A percentile compares a stretch with the other conserved stretches of the same genome.
phyloP scores from a whole-genome alignment of 2,888 invertebrate genomes.

The Catonia carolina region DNA sequence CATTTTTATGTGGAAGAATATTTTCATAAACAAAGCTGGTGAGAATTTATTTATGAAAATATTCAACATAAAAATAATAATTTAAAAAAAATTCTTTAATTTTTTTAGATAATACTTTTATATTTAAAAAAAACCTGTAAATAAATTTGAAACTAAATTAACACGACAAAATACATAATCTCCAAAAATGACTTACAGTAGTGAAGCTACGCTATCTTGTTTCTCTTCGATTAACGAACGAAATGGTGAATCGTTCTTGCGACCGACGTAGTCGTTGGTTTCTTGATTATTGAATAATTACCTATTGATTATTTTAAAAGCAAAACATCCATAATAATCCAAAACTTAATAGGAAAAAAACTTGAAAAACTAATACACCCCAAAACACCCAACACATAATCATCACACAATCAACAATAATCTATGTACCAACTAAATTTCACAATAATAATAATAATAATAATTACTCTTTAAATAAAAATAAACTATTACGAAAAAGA shows the following conservation, averaged over 20 bases:
- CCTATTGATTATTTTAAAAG: not conserved
- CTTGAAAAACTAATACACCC: not conserved
- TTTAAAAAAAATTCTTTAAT: not conserved
- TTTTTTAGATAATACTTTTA: not conserved
- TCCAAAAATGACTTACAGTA: no score
- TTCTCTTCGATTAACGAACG: no score
- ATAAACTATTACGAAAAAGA: no score
- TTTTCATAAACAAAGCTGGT: not conserved
- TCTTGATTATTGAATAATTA: no score
- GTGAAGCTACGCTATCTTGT: no score
- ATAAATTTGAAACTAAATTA: slow-evolving; percentile 2
- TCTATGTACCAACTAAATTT: no score
- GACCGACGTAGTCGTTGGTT: no score
- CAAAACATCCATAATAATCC: slow-evolving; percentile 1
- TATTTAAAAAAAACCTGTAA: slow-evolving; percentile 3
- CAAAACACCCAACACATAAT: no score
- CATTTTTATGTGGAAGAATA: not conserved
- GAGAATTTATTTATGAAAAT: not conserved
- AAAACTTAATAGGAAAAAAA: not conserved
- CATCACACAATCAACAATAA: no score
- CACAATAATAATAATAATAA: no score
- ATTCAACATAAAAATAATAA: slow-evolving; percentile 1
- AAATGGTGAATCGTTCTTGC: no score
- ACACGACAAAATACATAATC: not conserved
- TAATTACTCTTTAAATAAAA: no score